These are phyloP conservation scores for Syndactyla subalaris DNA, from an alignment of 2,797 vertebrate genomes.

Conservation along the genomic window DNA sequence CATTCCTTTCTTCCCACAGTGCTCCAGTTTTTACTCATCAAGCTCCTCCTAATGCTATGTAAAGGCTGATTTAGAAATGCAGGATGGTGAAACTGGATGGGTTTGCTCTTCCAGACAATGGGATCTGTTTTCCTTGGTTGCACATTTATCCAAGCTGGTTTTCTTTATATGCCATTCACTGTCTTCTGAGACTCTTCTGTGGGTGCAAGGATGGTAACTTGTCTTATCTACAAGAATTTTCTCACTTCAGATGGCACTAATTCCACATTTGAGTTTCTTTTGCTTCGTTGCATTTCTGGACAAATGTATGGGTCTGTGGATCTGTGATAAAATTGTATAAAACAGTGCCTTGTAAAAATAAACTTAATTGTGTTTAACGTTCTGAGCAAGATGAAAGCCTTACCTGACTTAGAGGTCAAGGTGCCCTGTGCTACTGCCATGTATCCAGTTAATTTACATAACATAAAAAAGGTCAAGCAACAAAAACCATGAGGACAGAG, in stretches of 20 bases:
- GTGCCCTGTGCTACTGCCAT: background rate
- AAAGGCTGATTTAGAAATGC: background rate
- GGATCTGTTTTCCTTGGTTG: background rate
- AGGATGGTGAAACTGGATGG: background rate
- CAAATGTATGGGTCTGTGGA: background rate
- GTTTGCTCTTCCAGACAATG: background rate
- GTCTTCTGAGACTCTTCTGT: background rate
- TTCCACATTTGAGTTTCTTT: background rate
- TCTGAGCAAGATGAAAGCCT: background rate
- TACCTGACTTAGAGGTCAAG: background rate
- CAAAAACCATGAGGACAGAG: background rate
- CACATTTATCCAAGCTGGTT: background rate
- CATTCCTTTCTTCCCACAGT: background rate
- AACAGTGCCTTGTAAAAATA: background rate
- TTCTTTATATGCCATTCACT: background rate
- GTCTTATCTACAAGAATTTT: background rate
- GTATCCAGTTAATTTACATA: conserved; percentile 30
- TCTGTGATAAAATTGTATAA: background rate
- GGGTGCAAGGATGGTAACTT: background rate
- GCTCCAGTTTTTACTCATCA: background rate
- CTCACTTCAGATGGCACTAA: background rate
- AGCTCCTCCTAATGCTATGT: background rate
- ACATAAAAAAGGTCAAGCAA: background rate
- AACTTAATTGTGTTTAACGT: background rate
- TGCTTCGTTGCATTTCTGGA: background rate